Evolutionary conservation across 92 coral and sea anemone species (phyloP), one percentile per base, ranked within the genome.

Genomic region (Palythoa heliodiscus): DNA sequence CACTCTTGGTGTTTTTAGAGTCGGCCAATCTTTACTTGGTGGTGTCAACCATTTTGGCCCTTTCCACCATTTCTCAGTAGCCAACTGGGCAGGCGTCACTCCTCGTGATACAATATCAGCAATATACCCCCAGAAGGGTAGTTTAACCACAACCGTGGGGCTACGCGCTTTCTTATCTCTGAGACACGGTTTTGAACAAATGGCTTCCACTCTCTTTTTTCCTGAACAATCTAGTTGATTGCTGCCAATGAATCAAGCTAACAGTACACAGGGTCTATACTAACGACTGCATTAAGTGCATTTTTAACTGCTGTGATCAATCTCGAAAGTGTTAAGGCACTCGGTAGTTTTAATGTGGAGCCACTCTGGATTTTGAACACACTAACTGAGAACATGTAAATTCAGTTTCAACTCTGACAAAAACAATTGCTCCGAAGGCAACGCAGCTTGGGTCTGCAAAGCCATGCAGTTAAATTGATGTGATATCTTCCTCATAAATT

Each of bases 121-220:
- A 68, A 76, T 57, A 82, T 89, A 82, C 71, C 83, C 22, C 73
- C 14, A 1, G 85, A 66, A 29, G 83, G 92, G 80, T 75, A 87
- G 52, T 87, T 81, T 16, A 73, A 52, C 90, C 92, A 86, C n/a
- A 17, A 20, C 40, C 68, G 16, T 10, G 87, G 69, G 12, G 73
- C 38, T 55, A 82, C 54, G 14, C 86, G 87, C 24, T 47, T 25
- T 37, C 90, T 29, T 75, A 87, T 75, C 86, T 90, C 88, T 23
- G 86, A 78, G 11, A 87, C 90, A 3, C 93, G 14, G 71, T 89
- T 86, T 81, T 89, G 89, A 35, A 86, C 92, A 39, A 79, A 89
- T 15, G 89, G 92, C 82, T 90, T 90, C 90, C 88, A 87, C 67
- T 87, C 86, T 22, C 60, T 86, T 7, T 75, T 60, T 82, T 86